Evolutionary conservation across 1,140 invertebrate species (phyloP), one percentile per base, ranked within the genome.

Genomic region (Drosophila nigrodunni): DNA sequence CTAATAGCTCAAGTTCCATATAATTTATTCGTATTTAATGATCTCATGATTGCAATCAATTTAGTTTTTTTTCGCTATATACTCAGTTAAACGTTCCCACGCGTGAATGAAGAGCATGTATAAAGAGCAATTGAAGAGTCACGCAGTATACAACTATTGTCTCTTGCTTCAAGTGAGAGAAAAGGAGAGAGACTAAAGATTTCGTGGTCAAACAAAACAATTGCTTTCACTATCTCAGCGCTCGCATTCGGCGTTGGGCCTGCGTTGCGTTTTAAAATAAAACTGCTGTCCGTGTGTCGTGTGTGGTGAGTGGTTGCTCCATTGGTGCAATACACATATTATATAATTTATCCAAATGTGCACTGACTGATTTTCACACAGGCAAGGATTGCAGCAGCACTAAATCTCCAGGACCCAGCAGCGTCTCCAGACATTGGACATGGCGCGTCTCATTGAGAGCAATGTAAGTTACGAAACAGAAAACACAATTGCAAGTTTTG

Each of bases 391-490:
- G 6, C 47, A 39, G 35, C 41, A 30, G 52, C 37, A 35, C 50
- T 35, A 7, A 7, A 64, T 46, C 41, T 75, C 59, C 68, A 71
- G 59, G 41, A 41, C n/a, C 54, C 25, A 39, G 15, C 49, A 50
- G 30, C 35, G 15, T 13, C 58, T 67, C 66, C 78, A 71, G 58
- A 39, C 46, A 21, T 65, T 62, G 65, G 55, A 77, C 43, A 90
- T 90, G 87, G 87, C 87, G 47, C 88, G 87, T 43, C 46, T 90
- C 41, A 75, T 82, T 64, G 87, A 90, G 58, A 90, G 64, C 77
- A 86, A 82, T 73, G 87, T 90, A 87, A 90, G 87, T 90, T 89
- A 72, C 54, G 65, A 75, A 65, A 70, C 47, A 78, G 54, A 30
- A 30, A 30, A 30, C 25, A 30, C 25, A 30, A 37, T 57, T 68